A percentile compares a stretch with the other conserved stretches of the same genome.
Conservation (phyloP, 2,113 vertebrate genomes). For the Riparia riparia region DNA sequence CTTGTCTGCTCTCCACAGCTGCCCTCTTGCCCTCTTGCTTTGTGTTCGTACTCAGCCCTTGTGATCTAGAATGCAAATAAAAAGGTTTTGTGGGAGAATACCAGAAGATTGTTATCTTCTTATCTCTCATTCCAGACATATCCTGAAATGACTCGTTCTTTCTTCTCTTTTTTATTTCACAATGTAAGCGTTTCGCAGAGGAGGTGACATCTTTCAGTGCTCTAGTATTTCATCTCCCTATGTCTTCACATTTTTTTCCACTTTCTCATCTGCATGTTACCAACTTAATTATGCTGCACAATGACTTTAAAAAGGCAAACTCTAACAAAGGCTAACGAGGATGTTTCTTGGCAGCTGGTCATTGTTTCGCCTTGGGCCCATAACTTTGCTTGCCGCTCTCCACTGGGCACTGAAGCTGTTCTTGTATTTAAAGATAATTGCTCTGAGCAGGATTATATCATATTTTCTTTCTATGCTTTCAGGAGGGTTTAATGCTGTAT, state of each 20-base stretch:
- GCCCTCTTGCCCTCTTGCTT: not conserved
- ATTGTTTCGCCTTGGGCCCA: slow-evolving; percentile 26
- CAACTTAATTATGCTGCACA: slow-evolving; percentile 49
- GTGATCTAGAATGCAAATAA: not conserved
- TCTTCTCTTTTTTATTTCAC: slow-evolving; percentile 44
- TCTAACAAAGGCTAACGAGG: slow-evolving; percentile 1
- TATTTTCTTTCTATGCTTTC: slow-evolving; percentile 11
- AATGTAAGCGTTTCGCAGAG: slow-evolving; percentile 34
- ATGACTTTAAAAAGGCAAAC: slow-evolving; percentile 47
- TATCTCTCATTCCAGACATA: slow-evolving; percentile 52
- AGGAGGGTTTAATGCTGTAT: not conserved
- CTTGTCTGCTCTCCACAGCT: not conserved
- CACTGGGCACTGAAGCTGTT: not conserved
- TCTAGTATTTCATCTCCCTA: slow-evolving; percentile 38
- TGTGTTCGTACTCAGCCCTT: not conserved
- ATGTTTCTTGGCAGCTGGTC: slow-evolving; percentile 44
- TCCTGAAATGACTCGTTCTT: slow-evolving; percentile 60
- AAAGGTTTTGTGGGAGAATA: slow-evolving; percentile 33
- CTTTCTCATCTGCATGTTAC: slow-evolving; percentile 61
- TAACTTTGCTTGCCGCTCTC: not conserved
- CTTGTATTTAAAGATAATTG: slow-evolving; percentile 48
- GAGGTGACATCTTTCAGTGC: slow-evolving; percentile 57
- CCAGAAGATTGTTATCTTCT: slow-evolving; percentile 38
- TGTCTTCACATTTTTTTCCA: slow-evolving; percentile 59
- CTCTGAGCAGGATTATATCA: not conserved